phyloP scores from a whole-genome alignment of 2,797 vertebrate species.

The Vipera latastei region DNA sequence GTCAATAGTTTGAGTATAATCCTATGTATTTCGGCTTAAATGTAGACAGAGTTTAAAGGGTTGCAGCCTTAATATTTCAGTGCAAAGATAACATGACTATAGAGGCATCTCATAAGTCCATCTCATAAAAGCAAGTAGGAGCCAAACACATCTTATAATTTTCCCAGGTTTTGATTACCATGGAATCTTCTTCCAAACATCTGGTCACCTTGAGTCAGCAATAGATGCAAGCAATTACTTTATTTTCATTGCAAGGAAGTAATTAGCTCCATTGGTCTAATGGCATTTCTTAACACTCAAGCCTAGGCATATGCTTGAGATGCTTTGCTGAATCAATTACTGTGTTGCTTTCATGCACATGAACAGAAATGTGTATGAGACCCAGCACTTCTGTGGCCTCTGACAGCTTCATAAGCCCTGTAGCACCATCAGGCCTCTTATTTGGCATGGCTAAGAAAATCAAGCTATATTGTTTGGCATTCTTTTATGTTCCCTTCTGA shows the following conservation, averaged over 20 bases:
- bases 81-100: neutral
- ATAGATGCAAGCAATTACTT: conserved; percentile 4
- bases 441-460: neutral
- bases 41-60: neutral
- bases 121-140: neutral
- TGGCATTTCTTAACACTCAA: conserved; percentile 1
- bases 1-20: neutral
- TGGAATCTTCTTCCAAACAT: neutral
- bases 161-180: neutral
- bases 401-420: neutral
- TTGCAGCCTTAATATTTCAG: neutral
- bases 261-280: conserved; percentile 7
- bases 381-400: neutral
- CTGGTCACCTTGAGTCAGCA: conserved; percentile 11
- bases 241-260: neutral
- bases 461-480: neutral
- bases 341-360: neutral
- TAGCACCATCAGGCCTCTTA: neutral
- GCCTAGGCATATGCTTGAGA: neutral
- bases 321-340: neutral
- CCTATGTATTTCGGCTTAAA: neutral
- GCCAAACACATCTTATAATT: neutral
- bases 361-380: neutral
- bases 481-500: neutral
- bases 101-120: neutral